A percentile compares a stretch with the other conserved stretches of the same genome.
Conservation (phyloP, 2,113 vertebrate genomes). For the Nerophis ophidion region DNA sequence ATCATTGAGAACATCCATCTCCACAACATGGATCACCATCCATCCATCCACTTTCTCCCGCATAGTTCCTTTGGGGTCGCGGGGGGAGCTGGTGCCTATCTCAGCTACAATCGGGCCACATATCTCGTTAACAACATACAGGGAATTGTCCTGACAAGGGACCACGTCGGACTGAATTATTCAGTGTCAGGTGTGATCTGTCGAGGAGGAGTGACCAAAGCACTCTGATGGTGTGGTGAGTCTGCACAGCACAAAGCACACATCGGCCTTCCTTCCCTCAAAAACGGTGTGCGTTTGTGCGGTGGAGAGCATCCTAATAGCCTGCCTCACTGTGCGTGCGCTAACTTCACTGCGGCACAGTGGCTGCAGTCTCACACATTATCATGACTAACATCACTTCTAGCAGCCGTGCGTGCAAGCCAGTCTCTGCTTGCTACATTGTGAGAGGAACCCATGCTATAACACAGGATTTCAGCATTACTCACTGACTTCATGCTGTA, state of each 20-base stretch:
- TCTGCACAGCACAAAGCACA: background rate
- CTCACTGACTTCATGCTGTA: too few species aligned
- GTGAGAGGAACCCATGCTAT: too few species aligned
- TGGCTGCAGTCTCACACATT: background rate
- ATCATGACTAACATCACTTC: background rate
- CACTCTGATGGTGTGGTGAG: background rate
- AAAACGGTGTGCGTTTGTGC: background rate
- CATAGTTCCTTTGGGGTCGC: too few species aligned
- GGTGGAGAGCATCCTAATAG: background rate
- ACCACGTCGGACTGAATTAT: conserved; percentile 56
- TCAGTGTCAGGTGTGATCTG: conserved; percentile 49
- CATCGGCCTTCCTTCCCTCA: background rate
- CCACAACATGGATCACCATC: conserved; percentile 48
- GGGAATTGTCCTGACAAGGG: conserved; percentile 54
- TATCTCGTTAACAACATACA: conserved; percentile 63
- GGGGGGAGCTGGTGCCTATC: too few species aligned
- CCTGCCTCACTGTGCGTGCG: background rate
- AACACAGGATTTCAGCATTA: too few species aligned
- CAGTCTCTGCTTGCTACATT: too few species aligned
- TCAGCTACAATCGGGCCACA: too few species aligned
- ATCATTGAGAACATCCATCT: conserved; percentile 53
- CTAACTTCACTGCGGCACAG: background rate
- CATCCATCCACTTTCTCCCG: too few species aligned
- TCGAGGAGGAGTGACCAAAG: conserved; percentile 2
- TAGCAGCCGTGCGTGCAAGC: background rate